phyloP scores from a whole-genome alignment of 1,140 invertebrate species.

The Drosophila nigrodunni region DNA sequence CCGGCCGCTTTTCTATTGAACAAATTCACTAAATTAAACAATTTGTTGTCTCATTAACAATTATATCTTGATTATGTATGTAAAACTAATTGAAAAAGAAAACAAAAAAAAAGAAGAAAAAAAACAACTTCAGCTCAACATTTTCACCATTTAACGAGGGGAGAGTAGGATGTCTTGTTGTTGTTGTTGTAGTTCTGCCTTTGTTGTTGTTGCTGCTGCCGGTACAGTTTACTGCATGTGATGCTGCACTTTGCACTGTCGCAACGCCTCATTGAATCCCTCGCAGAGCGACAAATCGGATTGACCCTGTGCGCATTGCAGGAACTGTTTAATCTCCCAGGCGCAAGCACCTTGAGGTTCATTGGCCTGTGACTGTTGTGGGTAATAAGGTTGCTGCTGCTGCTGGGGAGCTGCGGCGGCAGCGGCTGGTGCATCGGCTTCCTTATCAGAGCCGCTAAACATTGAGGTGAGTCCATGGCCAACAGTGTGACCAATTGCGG shows the following conservation, averaged over 20 bases:
- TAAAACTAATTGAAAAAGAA: slow-evolving; percentile 61
- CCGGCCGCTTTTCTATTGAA: slow-evolving; percentile 60
- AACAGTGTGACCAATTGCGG: slow-evolving; percentile 93
- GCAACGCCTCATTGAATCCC: slow-evolving; percentile 96
- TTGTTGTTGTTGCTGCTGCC: slow-evolving; percentile 4
- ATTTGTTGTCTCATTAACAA: slow-evolving; percentile 58
- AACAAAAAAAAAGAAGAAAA: slow-evolving; percentile 7
- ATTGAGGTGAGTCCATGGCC: slow-evolving; percentile 94
- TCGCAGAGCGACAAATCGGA: slow-evolving; percentile 93
- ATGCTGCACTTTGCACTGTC: slow-evolving; percentile 91
- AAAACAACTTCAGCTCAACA: slow-evolving; percentile 45
- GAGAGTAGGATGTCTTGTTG: slow-evolving; percentile 15
- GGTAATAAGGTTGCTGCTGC: slow-evolving; percentile 81
- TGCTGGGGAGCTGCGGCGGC: slow-evolving; percentile 77
- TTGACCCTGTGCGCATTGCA: slow-evolving; percentile 94
- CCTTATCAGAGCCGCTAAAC: slow-evolving; percentile 90
- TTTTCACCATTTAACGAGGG: slow-evolving; percentile 41
- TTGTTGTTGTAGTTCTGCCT: slow-evolving; percentile 4
- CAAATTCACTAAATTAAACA: slow-evolving; percentile 71
- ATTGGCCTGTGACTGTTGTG: slow-evolving; percentile 84
- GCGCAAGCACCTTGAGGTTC: slow-evolving; percentile 90
- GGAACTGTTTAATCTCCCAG: slow-evolving; percentile 96
- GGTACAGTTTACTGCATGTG: slow-evolving; percentile 65
- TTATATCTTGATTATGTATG: slow-evolving; percentile 46
- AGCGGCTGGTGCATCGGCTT: slow-evolving; percentile 84